Conservation (phyloP, 2,113 vertebrate species). For the Delphinapterus leucas region DNA sequence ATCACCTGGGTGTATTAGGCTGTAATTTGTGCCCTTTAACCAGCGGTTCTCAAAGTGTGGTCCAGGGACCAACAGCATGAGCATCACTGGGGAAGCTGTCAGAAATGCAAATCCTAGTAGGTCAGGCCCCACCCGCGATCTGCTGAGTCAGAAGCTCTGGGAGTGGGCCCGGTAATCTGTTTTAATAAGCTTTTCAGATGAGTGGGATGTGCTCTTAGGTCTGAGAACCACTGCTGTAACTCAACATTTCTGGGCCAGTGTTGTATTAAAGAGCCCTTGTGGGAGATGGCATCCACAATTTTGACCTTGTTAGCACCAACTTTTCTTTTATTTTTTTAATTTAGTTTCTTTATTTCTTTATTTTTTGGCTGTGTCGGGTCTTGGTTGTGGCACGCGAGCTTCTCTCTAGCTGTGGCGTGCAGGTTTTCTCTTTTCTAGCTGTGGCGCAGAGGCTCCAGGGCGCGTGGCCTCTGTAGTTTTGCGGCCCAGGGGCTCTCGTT, state of each 20-base stretch:
- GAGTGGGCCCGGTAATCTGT: background rate
- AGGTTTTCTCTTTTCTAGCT: too few relatives aligned
- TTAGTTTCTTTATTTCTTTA: too few relatives aligned
- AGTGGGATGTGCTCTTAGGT: background rate
- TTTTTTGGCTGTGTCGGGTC: too few relatives aligned
- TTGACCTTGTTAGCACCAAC: background rate
- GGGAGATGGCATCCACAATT: background rate
- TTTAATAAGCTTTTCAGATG: background rate
- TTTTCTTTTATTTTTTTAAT: background rate
- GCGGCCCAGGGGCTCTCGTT: too few relatives aligned
- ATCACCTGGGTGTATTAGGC: background rate
- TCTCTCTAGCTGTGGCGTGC: too few relatives aligned
- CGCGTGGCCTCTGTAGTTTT: too few relatives aligned
- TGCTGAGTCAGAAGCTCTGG: background rate
- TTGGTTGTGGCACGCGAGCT: accelerated
- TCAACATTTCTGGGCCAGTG: background rate
- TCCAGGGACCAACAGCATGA: too few relatives aligned
- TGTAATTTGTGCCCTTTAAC: background rate
- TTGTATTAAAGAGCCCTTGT: background rate
- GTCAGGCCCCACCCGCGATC: background rate
- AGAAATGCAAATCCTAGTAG: background rate
- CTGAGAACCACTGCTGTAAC: background rate
- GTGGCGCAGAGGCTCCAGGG: too few relatives aligned
- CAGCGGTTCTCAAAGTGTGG: background rate
- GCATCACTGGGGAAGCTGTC: background rate